A percentile compares a stretch with the other conserved stretches of the same genome.
phyloP scores from a whole-genome alignment of 2,113 vertebrate genomes.

The Hyaena hyaena region DNA sequence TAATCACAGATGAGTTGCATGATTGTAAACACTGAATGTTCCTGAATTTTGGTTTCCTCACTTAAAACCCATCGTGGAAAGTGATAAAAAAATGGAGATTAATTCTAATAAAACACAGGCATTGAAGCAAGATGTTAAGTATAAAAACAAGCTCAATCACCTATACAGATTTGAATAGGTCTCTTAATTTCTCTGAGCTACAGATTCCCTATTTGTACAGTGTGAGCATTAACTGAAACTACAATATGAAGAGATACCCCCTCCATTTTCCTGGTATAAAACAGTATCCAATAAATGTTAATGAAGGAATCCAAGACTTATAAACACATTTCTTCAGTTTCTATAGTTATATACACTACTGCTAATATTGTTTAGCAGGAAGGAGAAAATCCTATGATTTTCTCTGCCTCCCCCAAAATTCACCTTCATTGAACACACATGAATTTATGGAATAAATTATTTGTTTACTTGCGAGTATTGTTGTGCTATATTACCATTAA shows the following conservation, averaged over 20 bases:
- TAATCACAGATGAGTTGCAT: neutral
- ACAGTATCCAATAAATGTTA: neutral
- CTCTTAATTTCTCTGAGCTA: neutral
- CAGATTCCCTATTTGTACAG: neutral
- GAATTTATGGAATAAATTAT: neutral
- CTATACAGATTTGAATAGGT: neutral
- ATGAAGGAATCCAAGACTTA: neutral
- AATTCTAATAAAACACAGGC: neutral
- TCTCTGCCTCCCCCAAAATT: neutral
- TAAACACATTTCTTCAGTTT: neutral
- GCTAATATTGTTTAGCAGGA: neutral
- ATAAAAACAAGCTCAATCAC: neutral
- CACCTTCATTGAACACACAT: neutral
- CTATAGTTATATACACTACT: neutral
- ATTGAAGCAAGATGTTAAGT: neutral
- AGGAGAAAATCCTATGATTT: accelerated
- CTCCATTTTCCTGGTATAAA: neutral
- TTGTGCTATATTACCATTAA: neutral
- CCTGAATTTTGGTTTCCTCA: neutral
- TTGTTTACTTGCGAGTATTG: neutral
- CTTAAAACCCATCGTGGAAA: neutral
- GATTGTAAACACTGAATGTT: neutral
- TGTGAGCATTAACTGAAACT: neutral
- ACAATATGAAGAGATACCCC: neutral
- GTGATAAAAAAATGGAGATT: neutral